Evolutionary conservation across 1,140 invertebrate genomes (phyloP), one percentile per base, ranked within the genome.

Genomic region (Formica exsecta): DNA sequence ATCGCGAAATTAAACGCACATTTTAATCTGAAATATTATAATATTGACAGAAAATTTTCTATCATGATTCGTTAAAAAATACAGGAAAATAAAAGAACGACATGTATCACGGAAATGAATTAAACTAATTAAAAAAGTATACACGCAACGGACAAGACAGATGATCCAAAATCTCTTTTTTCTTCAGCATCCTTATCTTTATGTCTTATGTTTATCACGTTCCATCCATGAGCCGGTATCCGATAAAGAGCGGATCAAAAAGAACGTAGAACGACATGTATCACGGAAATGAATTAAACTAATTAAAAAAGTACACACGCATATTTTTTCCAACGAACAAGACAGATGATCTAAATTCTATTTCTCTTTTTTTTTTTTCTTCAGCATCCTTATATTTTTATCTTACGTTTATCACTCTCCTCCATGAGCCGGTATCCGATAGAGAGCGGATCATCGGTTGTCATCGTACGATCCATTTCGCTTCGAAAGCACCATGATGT

Each of bases 391-490:
- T 41, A 29, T 75, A 5, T 29, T 13, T 62, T 38, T 3, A 4
- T 62, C 57, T 44, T 8, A 13, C n/a, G 13, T 41, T 75, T 44
- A 44, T n/a, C 4, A 3, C 2, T 64, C 38, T 41, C 16, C 25
- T 13, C 22, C 16, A 16, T 19, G 19, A 48, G 25, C 22, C 9
- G 29, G 4, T 62, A 4, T 32, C 9, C 25, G 16, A 65, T 22
- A 29, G 41, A 29, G 25, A 44, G 19, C 25, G 4, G 57, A 77
- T 77, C 75, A 65, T 77, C 38, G 38, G 38, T 77, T 77, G 64
- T 65, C 41, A 65, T 77, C 16, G 48, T 65, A 32, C 19, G 19
- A 11, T 77, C 38, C 32, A 64, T 32, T 77, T 76, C 38, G 74
- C 38, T 13, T 41, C 41, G 75, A 77, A 48, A 5, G 41, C 8